These are phyloP conservation scores for Thalpophila matura DNA, from an alignment of 2,888 invertebrate genomes.

Conservation along the genomic window DNA sequence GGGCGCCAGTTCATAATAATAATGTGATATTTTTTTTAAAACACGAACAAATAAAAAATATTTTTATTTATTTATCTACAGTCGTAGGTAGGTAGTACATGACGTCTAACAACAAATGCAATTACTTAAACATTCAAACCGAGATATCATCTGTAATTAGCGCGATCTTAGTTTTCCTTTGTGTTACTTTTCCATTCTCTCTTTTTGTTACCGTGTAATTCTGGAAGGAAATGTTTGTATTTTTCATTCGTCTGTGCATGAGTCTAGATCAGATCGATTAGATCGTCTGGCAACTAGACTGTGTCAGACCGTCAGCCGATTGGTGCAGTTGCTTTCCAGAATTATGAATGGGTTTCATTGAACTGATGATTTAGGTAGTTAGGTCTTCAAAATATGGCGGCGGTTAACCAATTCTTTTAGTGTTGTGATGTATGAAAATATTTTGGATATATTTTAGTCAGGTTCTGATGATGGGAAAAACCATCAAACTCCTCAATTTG, in stretches of 20 bases:
- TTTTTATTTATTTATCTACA: constrained; percentile 10
- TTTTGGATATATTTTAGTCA: too few relatives aligned
- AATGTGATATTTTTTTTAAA: not conserved
- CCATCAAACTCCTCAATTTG: too few relatives aligned
- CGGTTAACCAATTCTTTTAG: too few relatives aligned
- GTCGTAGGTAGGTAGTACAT: not conserved
- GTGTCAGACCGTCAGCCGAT: constrained; percentile 37
- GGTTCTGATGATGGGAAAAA: too few relatives aligned
- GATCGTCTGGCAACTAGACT: constrained; percentile 61
- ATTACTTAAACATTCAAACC: constrained; percentile 41
- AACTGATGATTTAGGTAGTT: constrained; percentile 25
- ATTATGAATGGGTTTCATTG: constrained; percentile 15
- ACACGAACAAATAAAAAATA: constrained; percentile 15
- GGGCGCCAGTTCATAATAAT: too few relatives aligned
- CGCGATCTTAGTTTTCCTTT: constrained; percentile 55
- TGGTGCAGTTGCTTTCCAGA: constrained; percentile 41
- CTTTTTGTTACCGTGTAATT: constrained; percentile 58
- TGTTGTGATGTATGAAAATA: too few relatives aligned
- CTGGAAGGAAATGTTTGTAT: constrained; percentile 51
- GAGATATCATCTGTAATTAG: constrained; percentile 61
- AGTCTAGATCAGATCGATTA: constrained; percentile 62
- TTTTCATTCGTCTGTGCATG: constrained; percentile 51
- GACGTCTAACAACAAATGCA: constrained; percentile 33
- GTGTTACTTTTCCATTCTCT: constrained; percentile 61
- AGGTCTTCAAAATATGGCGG: too few relatives aligned